Evolutionary conservation across 2,888 invertebrate species (phyloP).

Genomic region (Drosophila birchii): DNA sequence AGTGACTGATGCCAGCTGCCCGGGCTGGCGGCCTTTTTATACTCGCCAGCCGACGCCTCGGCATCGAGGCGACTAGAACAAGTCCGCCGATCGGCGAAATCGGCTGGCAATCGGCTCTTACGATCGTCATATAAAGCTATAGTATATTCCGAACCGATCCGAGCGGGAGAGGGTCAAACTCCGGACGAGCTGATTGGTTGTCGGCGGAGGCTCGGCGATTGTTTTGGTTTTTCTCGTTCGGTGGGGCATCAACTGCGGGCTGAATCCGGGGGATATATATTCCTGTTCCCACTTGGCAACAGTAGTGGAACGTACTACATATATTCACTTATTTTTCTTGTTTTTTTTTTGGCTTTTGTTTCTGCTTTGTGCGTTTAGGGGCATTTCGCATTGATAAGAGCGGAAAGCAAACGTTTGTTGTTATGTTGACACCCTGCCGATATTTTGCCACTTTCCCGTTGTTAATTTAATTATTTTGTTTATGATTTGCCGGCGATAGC

Average conservation of each 20-base stretch:
- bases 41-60: conserved; percentile 44
- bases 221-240: conserved; percentile 72
- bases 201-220: conserved; percentile 79
- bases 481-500: conserved; percentile 43
- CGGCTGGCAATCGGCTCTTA: conserved; percentile 31
- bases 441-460: conserved; percentile 35
- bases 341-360: conserved; percentile 10
- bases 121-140: conserved; percentile 27
- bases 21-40: conserved; percentile 75
- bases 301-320: conserved; percentile 11
- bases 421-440: conserved; percentile 31
- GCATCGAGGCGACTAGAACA: conserved; percentile 45
- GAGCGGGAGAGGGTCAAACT: conserved; percentile 62
- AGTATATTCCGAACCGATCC: neutral
- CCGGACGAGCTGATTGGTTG: conserved; percentile 71
- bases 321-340: conserved; percentile 1
- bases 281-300: conserved; percentile 53
- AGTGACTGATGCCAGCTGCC: conserved; percentile 81
- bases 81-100: conserved; percentile 8
- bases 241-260: neutral
- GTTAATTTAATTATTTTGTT: conserved; percentile 66
- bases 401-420: conserved; percentile 33
- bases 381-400: conserved; percentile 53
- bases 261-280: neutral
- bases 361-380: neutral